Evolutionary conservation across 2,113 vertebrate genomes (phyloP).

Genomic region (Smithornis capensis): DNA sequence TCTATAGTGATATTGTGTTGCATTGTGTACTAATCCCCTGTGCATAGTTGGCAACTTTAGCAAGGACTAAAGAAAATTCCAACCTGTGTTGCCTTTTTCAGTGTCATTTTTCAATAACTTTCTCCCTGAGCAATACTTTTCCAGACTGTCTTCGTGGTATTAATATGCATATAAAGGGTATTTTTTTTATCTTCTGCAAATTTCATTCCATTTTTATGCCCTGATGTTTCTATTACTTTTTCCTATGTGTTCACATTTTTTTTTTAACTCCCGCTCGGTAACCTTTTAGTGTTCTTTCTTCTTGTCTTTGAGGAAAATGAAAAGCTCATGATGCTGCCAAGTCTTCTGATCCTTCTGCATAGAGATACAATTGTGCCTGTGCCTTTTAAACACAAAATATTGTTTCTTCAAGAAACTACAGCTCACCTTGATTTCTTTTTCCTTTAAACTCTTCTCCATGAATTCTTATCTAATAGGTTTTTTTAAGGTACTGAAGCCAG

Average conservation of each 20-base stretch:
- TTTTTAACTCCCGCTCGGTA: background rate
- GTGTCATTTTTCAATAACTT: slow-evolving; percentile 24
- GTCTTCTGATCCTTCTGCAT: slow-evolving; percentile 43
- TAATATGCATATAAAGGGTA: background rate
- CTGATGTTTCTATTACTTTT: background rate
- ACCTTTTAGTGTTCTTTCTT: slow-evolving; percentile 40
- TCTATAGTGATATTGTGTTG: background rate
- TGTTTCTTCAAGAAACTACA: background rate
- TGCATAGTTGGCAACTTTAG: background rate
- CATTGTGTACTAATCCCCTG: background rate
- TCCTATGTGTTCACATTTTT: background rate
- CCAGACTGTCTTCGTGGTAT: background rate
- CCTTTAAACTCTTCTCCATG: slow-evolving; percentile 8
- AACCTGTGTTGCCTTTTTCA: background rate
- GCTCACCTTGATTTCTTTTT: slow-evolving; percentile 49
- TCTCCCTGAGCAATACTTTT: background rate
- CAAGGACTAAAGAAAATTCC: background rate
- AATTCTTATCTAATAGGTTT: background rate
- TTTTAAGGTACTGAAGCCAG: background rate
- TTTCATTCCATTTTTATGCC: background rate
- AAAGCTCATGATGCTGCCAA: background rate
- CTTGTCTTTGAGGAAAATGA: slow-evolving; percentile 47
- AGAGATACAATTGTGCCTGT: slow-evolving; percentile 20
- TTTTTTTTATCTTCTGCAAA: background rate
- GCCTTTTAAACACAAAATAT: slow-evolving; percentile 20